These are phyloP conservation scores for Sebastes reedi DNA, from an alignment of 2,797 vertebrate genomes.

Conservation along the genomic window DNA sequence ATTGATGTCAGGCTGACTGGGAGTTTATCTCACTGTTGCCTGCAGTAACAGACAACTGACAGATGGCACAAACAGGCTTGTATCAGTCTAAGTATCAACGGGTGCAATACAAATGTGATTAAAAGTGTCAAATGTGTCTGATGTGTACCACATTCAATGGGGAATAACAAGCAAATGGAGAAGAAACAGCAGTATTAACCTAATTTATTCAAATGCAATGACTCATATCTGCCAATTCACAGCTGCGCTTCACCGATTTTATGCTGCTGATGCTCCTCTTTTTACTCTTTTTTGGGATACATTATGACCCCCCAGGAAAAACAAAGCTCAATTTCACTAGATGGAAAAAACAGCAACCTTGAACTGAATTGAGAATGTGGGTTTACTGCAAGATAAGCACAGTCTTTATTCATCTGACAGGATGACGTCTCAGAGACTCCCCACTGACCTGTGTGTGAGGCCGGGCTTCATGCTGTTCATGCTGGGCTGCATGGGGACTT, in stretches of 20 bases:
- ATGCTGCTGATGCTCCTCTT: background rate
- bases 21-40: background rate
- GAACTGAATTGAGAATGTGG: background rate
- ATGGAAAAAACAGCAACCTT: background rate
- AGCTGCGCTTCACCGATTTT: background rate
- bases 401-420: constrained; percentile 3
- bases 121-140: background rate
- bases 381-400: background rate
- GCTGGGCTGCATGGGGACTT: constrained; percentile 97
- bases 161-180: background rate
- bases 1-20: background rate
- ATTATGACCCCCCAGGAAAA: background rate
- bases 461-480: constrained; percentile 99
- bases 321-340: background rate
- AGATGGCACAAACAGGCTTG: background rate
- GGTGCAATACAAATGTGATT: background rate
- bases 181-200: background rate
- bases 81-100: background rate
- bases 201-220: background rate
- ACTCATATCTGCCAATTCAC: background rate
- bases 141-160: background rate
- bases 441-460: constrained; percentile 95
- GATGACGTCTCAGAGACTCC: constrained; percentile 12
- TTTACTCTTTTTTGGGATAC: background rate
- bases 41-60: background rate